Percentiles rank a stretch among this genome's conserved stretches.
Conservation (phyloP, 1,140 invertebrate genomes). For the Pararge aegeria region DNA sequence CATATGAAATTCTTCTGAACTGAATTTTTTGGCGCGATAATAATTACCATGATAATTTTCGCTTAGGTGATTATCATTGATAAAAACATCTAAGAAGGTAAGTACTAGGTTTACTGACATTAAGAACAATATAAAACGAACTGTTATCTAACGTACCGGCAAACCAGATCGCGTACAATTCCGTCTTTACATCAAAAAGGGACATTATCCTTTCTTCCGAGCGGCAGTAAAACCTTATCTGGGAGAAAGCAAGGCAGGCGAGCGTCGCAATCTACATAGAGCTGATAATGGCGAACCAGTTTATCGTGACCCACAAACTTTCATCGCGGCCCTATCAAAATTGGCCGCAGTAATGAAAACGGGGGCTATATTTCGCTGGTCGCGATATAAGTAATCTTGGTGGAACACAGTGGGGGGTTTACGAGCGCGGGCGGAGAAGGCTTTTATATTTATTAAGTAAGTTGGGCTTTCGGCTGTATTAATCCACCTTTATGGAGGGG, state of each 20-base stretch:
- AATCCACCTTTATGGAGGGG: conserved; percentile 74
- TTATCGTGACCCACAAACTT: conserved; percentile 41
- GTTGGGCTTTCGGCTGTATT: conserved; percentile 77
- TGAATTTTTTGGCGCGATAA: no score
- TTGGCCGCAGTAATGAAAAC: conserved; percentile 54
- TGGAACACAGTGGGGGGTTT: conserved; percentile 72
- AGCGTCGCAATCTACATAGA: conserved; percentile 73
- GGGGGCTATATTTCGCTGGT: conserved; percentile 51
- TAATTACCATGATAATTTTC: no score
- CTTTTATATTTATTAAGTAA: conserved; percentile 80
- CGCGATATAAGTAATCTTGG: conserved; percentile 73
- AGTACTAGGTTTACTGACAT: conserved; percentile 7
- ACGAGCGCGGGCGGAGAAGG: conserved; percentile 71
- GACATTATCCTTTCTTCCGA: conserved; percentile 76
- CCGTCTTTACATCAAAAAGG: conserved; percentile 64
- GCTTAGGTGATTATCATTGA: not conserved
- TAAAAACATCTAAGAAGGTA: not conserved
- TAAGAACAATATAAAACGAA: conserved; percentile 21
- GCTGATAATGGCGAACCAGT: conserved; percentile 71
- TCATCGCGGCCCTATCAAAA: conserved; percentile 27
- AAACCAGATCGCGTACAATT: conserved; percentile 41
- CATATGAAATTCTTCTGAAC: no score
- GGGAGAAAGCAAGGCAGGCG: conserved; percentile 69
- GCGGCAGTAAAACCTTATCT: conserved; percentile 72
- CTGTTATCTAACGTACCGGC: conserved; percentile 29